Conservation (phyloP, 2,797 vertebrate genomes). For the Pseudotriccus pelzelni region DNA sequence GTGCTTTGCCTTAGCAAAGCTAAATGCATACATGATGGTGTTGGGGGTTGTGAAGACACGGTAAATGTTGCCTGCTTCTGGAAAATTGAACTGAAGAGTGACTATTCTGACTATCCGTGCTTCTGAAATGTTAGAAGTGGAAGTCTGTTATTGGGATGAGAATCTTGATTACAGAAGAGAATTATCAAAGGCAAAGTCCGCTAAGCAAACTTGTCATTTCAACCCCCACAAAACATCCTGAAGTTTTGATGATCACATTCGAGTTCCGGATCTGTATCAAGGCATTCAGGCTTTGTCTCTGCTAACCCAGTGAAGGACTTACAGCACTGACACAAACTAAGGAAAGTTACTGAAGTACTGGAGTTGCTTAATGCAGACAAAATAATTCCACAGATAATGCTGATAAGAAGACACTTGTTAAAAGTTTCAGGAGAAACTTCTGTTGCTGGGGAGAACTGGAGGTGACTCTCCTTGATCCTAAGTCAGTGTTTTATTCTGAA, state of each 20-base stretch:
- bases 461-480: background rate
- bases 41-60: background rate
- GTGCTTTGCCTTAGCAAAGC: background rate
- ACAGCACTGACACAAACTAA: background rate
- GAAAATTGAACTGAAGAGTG: background rate
- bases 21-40: background rate
- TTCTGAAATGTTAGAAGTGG: background rate
- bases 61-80: background rate
- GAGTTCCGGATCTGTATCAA: background rate
- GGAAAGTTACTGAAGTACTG: background rate
- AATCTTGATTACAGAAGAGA: background rate
- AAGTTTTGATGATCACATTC: background rate
- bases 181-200: background rate
- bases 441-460: background rate
- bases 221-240: background rate
- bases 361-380: background rate
- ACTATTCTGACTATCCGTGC: background rate
- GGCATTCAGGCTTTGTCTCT: background rate
- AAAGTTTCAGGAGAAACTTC: background rate
- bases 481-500: background rate
- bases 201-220: background rate
- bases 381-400: background rate
- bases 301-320: background rate
- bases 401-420: background rate
- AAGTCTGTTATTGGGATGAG: background rate